phyloP scores from a whole-genome alignment of 2,797 vertebrate genomes.

The Propithecus perrieri region DNA sequence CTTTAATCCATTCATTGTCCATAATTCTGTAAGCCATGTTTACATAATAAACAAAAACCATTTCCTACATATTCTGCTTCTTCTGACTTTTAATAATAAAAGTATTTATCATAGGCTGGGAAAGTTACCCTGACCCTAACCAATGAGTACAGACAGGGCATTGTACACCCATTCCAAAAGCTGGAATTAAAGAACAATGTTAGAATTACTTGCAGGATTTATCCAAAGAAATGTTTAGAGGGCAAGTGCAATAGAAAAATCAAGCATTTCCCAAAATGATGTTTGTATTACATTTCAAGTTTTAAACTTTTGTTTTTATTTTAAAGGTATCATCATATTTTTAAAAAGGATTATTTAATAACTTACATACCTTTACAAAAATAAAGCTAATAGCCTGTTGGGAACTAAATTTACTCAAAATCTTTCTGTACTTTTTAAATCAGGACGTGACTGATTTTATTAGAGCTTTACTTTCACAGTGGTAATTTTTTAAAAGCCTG shows the following conservation, averaged over 20 bases:
- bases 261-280: conserved; percentile 51
- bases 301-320: conserved; percentile 46
- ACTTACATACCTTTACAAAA: conserved; percentile 67
- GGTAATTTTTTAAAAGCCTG: conserved; percentile 80
- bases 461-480: conserved; percentile 82
- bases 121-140: not conserved
- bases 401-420: conserved; percentile 58
- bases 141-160: not conserved
- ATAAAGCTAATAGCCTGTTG: conserved; percentile 59
- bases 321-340: conserved; percentile 52
- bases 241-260: conserved; percentile 49
- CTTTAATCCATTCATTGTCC: conserved; percentile 65
- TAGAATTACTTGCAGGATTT: conserved; percentile 40
- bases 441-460: conserved; percentile 45
- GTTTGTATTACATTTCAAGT: not conserved
- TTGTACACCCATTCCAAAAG: not conserved
- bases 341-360: conserved; percentile 58
- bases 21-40: conserved; percentile 57
- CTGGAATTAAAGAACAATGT: not conserved
- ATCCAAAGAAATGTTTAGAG: conserved; percentile 44
- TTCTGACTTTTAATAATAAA: conserved; percentile 63
- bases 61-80: conserved; percentile 46
- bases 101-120: not conserved
- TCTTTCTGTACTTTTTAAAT: conserved; percentile 54
- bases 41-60: conserved; percentile 67